phyloP scores from a whole-genome alignment of 2,797 vertebrate genomes.

The Pteronotus mesoamericanus region DNA sequence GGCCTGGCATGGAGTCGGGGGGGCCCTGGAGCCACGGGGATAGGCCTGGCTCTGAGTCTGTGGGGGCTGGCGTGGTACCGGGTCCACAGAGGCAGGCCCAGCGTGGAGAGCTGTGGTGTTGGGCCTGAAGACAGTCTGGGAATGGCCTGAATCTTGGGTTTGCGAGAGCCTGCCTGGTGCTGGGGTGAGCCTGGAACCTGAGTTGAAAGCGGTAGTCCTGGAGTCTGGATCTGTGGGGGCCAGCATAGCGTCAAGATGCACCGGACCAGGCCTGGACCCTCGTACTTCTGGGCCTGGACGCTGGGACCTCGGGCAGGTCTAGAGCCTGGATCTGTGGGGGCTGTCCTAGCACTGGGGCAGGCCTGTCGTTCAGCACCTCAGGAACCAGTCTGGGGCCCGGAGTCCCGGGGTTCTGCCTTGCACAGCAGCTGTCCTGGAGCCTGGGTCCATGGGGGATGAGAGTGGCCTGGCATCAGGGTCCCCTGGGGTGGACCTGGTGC shows the following conservation, averaged over 20 bases:
- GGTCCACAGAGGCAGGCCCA: background rate
- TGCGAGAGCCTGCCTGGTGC: background rate
- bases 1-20: background rate
- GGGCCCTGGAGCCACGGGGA: background rate
- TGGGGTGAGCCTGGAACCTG: background rate
- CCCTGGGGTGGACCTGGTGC: background rate
- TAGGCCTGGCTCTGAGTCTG: background rate
- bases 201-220: background rate
- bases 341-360: background rate
- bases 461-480: background rate
- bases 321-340: too few relatives aligned
- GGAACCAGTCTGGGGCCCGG: background rate
- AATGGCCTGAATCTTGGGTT: background rate
- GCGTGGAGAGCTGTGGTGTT: background rate
- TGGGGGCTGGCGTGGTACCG: background rate
- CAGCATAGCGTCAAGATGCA: background rate
- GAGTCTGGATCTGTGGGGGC: background rate
- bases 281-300: background rate
- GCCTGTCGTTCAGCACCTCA: background rate
- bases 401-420: background rate
- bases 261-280: background rate
- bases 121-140: too few relatives aligned
- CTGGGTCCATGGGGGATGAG: background rate
- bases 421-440: background rate
- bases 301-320: background rate